Evolutionary conservation across 2,113 vertebrate genomes (phyloP).

Genomic region (Diglossa brunneiventris): DNA sequence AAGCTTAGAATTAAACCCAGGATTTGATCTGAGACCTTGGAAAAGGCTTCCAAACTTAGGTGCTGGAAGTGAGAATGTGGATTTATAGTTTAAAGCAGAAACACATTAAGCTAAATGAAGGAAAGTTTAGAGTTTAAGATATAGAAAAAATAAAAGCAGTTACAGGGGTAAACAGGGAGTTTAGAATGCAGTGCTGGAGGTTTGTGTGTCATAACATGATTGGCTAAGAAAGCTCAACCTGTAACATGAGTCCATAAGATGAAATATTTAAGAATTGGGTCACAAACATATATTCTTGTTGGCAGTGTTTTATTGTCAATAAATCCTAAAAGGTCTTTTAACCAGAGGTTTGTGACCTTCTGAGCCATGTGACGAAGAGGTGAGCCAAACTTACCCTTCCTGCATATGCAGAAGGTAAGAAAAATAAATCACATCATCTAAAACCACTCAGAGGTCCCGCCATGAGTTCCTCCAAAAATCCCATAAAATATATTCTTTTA

Average conservation of each 20-base stretch:
- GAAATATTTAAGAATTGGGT: background rate
- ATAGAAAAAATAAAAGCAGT: background rate
- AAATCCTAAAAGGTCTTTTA: background rate
- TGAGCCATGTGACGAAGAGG: background rate
- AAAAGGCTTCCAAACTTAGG: background rate
- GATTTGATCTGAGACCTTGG: background rate
- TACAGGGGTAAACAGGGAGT: background rate
- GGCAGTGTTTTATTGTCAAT: background rate
- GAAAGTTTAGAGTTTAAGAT: background rate
- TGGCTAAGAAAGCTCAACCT: background rate
- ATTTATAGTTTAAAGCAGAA: background rate
- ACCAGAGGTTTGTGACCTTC: background rate
- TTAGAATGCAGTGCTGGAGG: background rate
- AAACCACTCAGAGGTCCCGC: background rate
- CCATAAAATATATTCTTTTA: background rate
- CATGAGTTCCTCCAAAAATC: background rate
- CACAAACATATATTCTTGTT: background rate
- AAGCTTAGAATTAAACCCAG: background rate
- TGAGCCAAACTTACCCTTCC: background rate
- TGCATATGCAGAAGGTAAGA: background rate
- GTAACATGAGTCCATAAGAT: background rate
- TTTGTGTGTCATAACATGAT: background rate
- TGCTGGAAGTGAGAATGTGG: background rate
- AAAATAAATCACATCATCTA: background rate
- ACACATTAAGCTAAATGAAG: rapidly evolving